A percentile compares a stretch with the other conserved stretches of the same genome.
phyloP scores from a whole-genome alignment of 2,888 invertebrate species.

The Drosophila anomalipes region DNA sequence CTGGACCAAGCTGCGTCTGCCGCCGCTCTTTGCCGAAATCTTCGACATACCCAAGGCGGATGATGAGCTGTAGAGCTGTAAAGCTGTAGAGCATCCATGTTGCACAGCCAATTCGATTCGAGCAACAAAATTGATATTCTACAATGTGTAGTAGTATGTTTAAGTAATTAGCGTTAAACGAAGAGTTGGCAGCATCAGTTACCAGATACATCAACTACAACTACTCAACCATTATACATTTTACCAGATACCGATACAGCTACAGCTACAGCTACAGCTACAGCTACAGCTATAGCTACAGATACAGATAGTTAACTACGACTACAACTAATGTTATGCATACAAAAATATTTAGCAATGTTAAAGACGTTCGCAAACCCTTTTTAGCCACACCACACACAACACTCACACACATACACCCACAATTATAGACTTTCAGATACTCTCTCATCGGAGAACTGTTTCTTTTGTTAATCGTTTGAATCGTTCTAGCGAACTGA shows the following conservation, averaged over 20 bases:
- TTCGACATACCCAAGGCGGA: constrained; percentile 97
- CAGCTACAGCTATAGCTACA: constrained; percentile 18
- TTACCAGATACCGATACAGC: constrained; percentile 44
- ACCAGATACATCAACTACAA: constrained; percentile 53
- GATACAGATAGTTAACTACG: constrained; percentile 55
- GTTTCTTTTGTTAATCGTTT: constrained; percentile 19
- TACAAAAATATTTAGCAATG: constrained; percentile 61
- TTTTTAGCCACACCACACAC: constrained; percentile 32
- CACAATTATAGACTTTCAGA: constrained; percentile 47
- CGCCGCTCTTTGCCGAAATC: constrained; percentile 97
- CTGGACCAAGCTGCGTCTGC: constrained; percentile 94
- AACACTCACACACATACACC: constrained; percentile 16
- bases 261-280: constrained; percentile 15
- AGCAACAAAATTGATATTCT: constrained; percentile 43
- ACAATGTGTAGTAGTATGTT: constrained; percentile 50
- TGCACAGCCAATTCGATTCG: constrained; percentile 34
- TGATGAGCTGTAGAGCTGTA: constrained; percentile 86
- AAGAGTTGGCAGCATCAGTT: constrained; percentile 25
- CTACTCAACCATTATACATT: constrained; percentile 62
- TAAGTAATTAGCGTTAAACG: constrained; percentile 61
- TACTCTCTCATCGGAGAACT: constrained; percentile 19
- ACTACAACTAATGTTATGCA: constrained; percentile 44
- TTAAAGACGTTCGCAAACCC: constrained; percentile 49
- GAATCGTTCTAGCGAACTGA: constrained; percentile 12
- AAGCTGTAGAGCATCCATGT: constrained; percentile 86